Evolutionary conservation across 2,888 invertebrate species (phyloP).

Genomic region (Chloroclysta siterata): DNA sequence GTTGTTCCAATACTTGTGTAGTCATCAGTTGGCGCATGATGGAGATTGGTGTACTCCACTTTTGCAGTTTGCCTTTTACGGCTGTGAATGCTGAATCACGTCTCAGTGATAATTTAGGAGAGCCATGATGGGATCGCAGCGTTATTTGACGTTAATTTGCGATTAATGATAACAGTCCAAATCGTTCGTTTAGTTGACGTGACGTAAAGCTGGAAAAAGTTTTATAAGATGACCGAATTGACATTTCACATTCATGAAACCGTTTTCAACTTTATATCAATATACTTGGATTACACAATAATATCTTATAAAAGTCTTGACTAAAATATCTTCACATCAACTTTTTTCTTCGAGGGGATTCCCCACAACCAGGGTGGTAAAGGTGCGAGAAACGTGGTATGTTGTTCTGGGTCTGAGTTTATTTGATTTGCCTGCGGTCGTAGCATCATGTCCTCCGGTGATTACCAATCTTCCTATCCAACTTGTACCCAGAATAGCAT

Average conservation of each 20-base stretch:
- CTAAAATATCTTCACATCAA: not conserved
- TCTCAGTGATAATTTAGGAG: not conserved
- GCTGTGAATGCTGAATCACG: not conserved
- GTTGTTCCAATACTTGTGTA: constrained; percentile 24
- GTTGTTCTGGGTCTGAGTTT: constrained; percentile 1
- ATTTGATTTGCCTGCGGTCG: constrained; percentile 6
- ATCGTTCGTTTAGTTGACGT: not conserved
- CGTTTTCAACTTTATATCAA: no score
- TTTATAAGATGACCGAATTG: not conserved
- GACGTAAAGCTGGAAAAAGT: not conserved
- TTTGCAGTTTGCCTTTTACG: constrained; percentile 8
- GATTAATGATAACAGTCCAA: not conserved
- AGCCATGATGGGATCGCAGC: not conserved
- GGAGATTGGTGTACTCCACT: constrained; percentile 14
- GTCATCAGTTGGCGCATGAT: constrained; percentile 28
- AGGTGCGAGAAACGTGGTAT: not conserved
- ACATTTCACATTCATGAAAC: no score
- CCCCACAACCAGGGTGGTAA: not conserved
- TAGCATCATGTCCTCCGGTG: constrained; percentile 13
- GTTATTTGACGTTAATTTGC: not conserved
- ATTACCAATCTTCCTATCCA: not conserved
- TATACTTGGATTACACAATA: no score
- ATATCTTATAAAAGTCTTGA: no score
- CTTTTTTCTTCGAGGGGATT: constrained; percentile 4
- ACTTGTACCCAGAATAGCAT: not conserved